Evolutionary conservation across 2,888 invertebrate genomes (phyloP).

Genomic region (Synergus umbraculus): DNA sequence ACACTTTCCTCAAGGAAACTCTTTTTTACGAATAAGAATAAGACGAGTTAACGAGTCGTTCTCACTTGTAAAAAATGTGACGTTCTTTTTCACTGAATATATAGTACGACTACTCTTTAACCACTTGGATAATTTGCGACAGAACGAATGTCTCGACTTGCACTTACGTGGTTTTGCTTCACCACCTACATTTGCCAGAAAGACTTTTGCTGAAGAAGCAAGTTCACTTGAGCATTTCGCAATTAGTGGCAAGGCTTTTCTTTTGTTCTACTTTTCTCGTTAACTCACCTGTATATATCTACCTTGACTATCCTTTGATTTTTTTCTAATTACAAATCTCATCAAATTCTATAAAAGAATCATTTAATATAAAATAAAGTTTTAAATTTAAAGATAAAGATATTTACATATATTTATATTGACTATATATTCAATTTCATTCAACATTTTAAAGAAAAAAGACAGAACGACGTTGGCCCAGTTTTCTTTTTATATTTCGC

Average conservation of each 20-base stretch:
- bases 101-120: constrained; percentile 10
- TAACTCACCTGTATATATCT: not conserved
- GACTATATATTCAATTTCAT: too few relatives aligned
- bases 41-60: not conserved
- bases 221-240: not conserved
- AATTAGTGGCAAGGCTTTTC: constrained; percentile 16
- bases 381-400: too few relatives aligned
- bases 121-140: constrained; percentile 19
- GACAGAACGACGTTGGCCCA: not conserved
- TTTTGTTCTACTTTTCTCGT: not conserved
- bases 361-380: too few relatives aligned
- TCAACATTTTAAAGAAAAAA: not conserved
- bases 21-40: not conserved
- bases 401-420: too few relatives aligned
- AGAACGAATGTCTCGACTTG: constrained; percentile 12
- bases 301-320: not conserved
- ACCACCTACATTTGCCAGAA: constrained; percentile 5
- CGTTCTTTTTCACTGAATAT: not conserved
- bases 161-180: constrained; percentile 14
- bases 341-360: not conserved
- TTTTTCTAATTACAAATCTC: not conserved
- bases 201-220: constrained; percentile 15
- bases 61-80: not conserved
- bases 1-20: not conserved
- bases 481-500: not conserved